Evolutionary conservation across 2,888 invertebrate genomes (phyloP).

Genomic region (Eupelmus urozonus): DNA sequence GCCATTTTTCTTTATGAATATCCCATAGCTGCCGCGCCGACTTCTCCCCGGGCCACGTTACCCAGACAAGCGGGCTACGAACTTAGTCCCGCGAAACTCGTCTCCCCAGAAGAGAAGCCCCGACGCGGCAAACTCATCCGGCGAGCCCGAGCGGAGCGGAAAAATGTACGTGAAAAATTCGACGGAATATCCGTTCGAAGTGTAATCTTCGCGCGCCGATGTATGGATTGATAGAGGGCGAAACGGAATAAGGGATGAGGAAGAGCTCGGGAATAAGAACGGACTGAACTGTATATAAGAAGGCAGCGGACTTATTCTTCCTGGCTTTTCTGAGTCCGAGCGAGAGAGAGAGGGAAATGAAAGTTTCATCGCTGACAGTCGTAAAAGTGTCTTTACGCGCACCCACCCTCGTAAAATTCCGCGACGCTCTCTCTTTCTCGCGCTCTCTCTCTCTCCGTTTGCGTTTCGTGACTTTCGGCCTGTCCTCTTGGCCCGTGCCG

Average conservation of each 20-base stretch:
- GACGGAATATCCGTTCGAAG: conserved; percentile 10
- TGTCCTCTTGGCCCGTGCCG: neutral
- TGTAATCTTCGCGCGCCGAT: conserved; percentile 24
- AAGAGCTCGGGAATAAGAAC: neutral
- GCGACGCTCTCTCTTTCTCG: conserved; percentile 37
- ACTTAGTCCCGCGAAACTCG: too few species aligned
- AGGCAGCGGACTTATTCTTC: conserved; percentile 30
- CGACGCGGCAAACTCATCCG: too few species aligned
- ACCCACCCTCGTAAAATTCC: conserved; percentile 62
- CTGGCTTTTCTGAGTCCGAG: conserved; percentile 16
- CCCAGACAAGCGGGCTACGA: too few species aligned
- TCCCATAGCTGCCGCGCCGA: neutral
- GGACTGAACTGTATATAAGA: neutral
- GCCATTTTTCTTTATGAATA: neutral
- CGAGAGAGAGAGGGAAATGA: conserved; percentile 59
- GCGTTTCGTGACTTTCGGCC: conserved; percentile 48
- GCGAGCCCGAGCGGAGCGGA: too few species aligned
- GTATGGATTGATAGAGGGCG: conserved; percentile 31
- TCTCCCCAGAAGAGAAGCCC: neutral
- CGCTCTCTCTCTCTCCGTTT: conserved; percentile 28
- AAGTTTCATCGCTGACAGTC: conserved; percentile 67
- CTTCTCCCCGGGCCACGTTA: too few species aligned
- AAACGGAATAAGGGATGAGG: conserved; percentile 18
- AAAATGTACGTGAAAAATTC: too few species aligned
- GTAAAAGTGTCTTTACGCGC: conserved; percentile 67